Conservation (phyloP, 2,797 vertebrate genomes). For the Anomalospiza imberbis region DNA sequence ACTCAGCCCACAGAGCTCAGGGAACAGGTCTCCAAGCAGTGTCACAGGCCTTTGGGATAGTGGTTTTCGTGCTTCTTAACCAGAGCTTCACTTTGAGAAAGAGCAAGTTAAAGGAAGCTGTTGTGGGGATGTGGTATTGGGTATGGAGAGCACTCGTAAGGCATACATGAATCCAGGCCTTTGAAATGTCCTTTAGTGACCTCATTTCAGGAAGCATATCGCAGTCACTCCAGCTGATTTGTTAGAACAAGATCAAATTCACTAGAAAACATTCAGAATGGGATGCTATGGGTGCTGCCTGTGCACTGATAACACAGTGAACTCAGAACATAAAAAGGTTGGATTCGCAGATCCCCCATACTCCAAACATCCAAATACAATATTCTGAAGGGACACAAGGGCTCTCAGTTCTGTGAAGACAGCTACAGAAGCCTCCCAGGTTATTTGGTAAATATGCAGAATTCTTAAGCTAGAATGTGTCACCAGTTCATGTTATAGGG, state of each 20-base stretch:
- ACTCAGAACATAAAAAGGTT: neutral
- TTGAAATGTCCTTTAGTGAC: neutral
- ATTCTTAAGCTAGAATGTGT: neutral
- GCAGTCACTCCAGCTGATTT: neutral
- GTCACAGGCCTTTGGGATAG: neutral
- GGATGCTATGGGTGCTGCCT: neutral
- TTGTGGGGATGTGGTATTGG: neutral
- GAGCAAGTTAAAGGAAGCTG: neutral
- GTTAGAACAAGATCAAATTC: neutral
- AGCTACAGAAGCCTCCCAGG: neutral
- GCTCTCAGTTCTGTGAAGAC: neutral
- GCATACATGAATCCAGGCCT: neutral
- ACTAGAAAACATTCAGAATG: neutral
- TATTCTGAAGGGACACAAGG: neutral
- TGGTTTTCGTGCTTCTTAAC: neutral
- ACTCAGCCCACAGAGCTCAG: neutral
- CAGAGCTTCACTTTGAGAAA: neutral
- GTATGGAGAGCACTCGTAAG: neutral
- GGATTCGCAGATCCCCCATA: neutral
- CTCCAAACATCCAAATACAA: neutral
- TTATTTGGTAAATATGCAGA: neutral
- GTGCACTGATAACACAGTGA: neutral
- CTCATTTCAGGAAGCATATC: neutral
- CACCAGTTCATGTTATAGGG: neutral
- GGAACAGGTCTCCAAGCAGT: neutral